phyloP scores from a whole-genome alignment of 1,140 invertebrate species.

The Lepidotrigona ventralis region DNA sequence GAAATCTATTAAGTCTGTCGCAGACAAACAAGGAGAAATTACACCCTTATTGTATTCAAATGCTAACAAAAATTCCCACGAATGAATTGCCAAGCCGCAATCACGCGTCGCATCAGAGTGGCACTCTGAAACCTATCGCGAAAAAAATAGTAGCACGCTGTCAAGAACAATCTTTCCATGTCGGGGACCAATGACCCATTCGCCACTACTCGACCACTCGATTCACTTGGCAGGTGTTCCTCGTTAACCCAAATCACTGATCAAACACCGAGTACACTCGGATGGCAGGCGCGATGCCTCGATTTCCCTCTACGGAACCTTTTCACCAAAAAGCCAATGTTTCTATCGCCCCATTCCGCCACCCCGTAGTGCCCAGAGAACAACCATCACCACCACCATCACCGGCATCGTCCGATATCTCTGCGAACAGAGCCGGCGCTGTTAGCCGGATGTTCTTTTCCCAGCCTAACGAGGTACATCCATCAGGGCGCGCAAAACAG shows the following conservation, averaged over 20 bases:
- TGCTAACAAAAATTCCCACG: not conserved
- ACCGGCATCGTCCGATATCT: not conserved
- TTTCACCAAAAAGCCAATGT: slow-evolving; percentile 14
- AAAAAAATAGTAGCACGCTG: not conserved
- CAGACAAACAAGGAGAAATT: not conserved
- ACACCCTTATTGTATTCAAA: not conserved
- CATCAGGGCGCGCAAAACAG: slow-evolving; percentile 23
- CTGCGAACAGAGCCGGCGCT: not conserved
- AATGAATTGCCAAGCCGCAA: not conserved
- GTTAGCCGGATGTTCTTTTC: slow-evolving; percentile 22
- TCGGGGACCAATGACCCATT: not conserved
- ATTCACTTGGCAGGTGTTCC: slow-evolving; percentile 3
- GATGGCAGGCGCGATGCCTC: not conserved
- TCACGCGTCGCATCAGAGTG: not conserved
- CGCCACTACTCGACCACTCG: not conserved
- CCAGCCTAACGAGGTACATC: slow-evolving; percentile 22
- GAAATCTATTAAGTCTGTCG: not conserved
- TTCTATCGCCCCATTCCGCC: not conserved
- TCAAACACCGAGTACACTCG: not conserved
- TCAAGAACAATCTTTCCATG: not conserved
- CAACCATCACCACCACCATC: no score
- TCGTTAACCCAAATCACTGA: slow-evolving; percentile 32
- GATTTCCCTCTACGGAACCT: not conserved
- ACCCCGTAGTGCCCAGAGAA: not conserved
- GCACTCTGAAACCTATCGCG: not conserved